Base-by-base conservation (phyloP, 2,888 invertebrate species). In the Entomobrya proxima region DNA sequence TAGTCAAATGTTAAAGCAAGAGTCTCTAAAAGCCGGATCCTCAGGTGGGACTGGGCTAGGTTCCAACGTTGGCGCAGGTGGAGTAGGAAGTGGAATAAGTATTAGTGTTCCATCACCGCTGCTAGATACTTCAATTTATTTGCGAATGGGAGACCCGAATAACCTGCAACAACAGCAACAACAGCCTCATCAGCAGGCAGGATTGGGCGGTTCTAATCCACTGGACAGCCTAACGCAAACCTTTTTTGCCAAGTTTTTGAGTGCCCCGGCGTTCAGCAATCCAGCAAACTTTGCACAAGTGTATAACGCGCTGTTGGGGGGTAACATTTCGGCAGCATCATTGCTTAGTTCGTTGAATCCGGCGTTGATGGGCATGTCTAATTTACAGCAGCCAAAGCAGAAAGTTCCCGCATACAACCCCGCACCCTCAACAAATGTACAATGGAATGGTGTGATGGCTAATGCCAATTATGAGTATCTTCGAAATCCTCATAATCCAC, bases 201-300 rank as follows among this genome's bases (percentile, higher is more conserved):
- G n/a, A n/a, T n/a, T n/a, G 52, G 32, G 30, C 0, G 9, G 30
- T 52, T 32, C 50, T 2, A 74, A 69, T 13, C 85, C 84, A 11
- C 52, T 85, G n/a, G 75, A 86, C 13, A 80, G 37, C 58, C 67
- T 86, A 18, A 67, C 76, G 4, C 80, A 81, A 40, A 79, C 76
- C 35, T 32, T 85, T 7, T 80, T 87, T 50, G 79, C 85, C 37
- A 85, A 87, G 72, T 83, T 85, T 75, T 24, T 87, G 0, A 52
- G 58, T 7, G n/a, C 50, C 27, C 67, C 61, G 9, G 32, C 69
- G 0, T 27, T 76, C 21, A 21, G 58, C 15, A 78, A 77, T 44
- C 77, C 86, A n/a, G n/a, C n/a, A 3, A 47, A 82, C n/a, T 86
- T 86, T 58, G 80, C 86, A 1, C 83, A 87, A 27, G 58, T 87